Conservation (phyloP, 2,888 invertebrate species). For the Taphrorychus bicolor region DNA sequence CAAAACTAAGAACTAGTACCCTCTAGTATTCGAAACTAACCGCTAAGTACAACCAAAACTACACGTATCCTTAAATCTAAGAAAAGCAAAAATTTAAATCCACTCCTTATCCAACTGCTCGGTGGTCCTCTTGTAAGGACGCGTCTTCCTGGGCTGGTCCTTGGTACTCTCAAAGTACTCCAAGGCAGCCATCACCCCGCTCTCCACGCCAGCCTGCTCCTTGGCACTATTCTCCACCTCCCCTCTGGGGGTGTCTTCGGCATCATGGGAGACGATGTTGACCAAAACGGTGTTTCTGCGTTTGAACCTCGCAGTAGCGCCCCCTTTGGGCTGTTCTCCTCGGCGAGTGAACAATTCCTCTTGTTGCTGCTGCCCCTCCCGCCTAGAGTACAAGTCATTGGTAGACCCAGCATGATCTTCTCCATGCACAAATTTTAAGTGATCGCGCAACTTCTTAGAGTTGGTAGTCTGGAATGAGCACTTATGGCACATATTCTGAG, state of each 20-base stretch:
- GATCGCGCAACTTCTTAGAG: slow-evolving; percentile 29
- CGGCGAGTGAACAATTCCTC: slow-evolving; percentile 34
- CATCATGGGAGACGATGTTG: slow-evolving; percentile 25
- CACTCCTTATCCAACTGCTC: slow-evolving; percentile 36
- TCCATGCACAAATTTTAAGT: slow-evolving; percentile 41
- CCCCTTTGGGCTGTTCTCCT: neutral
- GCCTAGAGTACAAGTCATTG: slow-evolving; percentile 30
- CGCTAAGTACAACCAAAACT: neutral
- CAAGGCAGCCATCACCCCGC: slow-evolving; percentile 27
- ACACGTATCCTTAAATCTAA: neutral
- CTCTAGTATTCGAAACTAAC: neutral
- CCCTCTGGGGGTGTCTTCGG: slow-evolving; percentile 10
- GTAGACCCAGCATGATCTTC: slow-evolving; percentile 3
- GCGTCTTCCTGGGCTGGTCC: slow-evolving; percentile 52
- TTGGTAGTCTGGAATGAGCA: slow-evolving; percentile 39
- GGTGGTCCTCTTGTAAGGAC: slow-evolving; percentile 49
- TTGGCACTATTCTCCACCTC: neutral
- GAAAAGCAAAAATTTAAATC: slow-evolving; percentile 23
- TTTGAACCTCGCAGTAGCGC: slow-evolving; percentile 14
- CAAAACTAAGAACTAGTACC: too few relatives aligned
- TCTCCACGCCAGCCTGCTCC: slow-evolving; percentile 4
- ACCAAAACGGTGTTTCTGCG: slow-evolving; percentile 31
- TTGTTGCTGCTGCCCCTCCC: slow-evolving; percentile 19
- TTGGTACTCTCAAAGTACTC: slow-evolving; percentile 36
- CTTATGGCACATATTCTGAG: slow-evolving; percentile 31